A percentile compares a stretch with the other conserved stretches of the same genome.
These are phyloP conservation scores for Anaspis maculata DNA, from an alignment of 2,888 invertebrate species.

Conservation along the genomic window DNA sequence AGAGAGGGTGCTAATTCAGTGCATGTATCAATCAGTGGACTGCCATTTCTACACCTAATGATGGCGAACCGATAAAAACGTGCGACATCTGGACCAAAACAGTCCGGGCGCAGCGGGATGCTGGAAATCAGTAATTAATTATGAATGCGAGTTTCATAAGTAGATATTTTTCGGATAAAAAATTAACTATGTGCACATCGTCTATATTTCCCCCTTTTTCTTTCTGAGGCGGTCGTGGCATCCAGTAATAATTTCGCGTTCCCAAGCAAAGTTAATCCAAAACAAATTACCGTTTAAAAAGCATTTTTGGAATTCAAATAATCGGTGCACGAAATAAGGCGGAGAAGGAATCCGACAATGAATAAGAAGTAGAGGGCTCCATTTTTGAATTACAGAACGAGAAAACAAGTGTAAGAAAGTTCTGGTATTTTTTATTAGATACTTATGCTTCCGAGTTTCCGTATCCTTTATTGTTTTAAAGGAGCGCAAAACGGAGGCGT, in stretches of 20 bases:
- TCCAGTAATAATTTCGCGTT: constrained; percentile 6
- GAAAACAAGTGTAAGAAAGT: constrained; percentile 20
- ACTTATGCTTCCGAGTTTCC: constrained; percentile 17
- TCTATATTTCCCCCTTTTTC: too few relatives aligned
- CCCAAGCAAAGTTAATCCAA: constrained; percentile 7
- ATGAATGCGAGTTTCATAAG: too few relatives aligned
- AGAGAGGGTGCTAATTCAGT: constrained; percentile 8
- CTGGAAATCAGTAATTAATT: too few relatives aligned
- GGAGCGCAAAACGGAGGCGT: constrained; percentile 9
- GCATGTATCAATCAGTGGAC: too few relatives aligned
- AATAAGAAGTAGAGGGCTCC: constrained; percentile 10
- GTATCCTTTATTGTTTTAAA: constrained; percentile 18
- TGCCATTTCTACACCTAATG: too few relatives aligned
- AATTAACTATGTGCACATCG: too few relatives aligned
- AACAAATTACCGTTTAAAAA: constrained; percentile 9
- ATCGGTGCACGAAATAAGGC: constrained; percentile 10
- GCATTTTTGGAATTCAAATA: constrained; percentile 12
- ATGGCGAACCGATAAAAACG: too few relatives aligned
- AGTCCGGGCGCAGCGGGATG: too few relatives aligned
- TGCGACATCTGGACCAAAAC: too few relatives aligned
- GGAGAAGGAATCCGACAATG: constrained; percentile 8
- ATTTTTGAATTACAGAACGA: constrained; percentile 17
- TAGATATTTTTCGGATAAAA: too few relatives aligned
- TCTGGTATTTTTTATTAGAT: constrained; percentile 17
- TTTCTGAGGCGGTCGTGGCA: too few relatives aligned